Conservation (phyloP, 1,140 invertebrate genomes). For the Phymastichus coffea region DNA sequence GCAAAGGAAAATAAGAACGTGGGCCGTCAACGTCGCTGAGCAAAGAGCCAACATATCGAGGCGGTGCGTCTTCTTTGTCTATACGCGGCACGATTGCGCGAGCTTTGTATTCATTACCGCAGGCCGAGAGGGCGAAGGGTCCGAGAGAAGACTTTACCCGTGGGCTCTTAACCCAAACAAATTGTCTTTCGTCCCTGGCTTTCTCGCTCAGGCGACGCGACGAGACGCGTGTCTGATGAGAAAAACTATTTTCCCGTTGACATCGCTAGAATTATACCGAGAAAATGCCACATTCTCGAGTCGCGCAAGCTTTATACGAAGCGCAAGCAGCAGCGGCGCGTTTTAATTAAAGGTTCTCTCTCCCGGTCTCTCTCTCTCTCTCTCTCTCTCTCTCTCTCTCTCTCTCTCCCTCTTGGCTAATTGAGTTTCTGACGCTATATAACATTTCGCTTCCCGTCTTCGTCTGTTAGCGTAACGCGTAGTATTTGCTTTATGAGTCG, state of each 20-base stretch:
- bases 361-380: background rate
- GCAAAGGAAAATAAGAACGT: too few species aligned
- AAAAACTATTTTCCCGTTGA: constrained; percentile 15
- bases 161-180: constrained; percentile 14
- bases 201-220: background rate
- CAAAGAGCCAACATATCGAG: too few species aligned
- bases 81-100: too few species aligned
- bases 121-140: background rate
- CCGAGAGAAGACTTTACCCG: background rate
- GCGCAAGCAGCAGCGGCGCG: too few species aligned
- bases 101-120: constrained; percentile 13
- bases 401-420: background rate
- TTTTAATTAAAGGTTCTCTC: too few species aligned
- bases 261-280: constrained; percentile 6
- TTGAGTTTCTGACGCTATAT: constrained; percentile 20
- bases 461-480: too few species aligned
- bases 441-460: too few species aligned
- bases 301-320: too few species aligned
- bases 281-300: too few species aligned
- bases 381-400: background rate
- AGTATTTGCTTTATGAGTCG: too few species aligned
- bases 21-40: too few species aligned
- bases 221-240: background rate
- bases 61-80: too few species aligned
- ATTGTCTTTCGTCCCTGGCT: background rate